Conservation (phyloP, 1,140 invertebrate genomes). For the Solen grandis region DNA sequence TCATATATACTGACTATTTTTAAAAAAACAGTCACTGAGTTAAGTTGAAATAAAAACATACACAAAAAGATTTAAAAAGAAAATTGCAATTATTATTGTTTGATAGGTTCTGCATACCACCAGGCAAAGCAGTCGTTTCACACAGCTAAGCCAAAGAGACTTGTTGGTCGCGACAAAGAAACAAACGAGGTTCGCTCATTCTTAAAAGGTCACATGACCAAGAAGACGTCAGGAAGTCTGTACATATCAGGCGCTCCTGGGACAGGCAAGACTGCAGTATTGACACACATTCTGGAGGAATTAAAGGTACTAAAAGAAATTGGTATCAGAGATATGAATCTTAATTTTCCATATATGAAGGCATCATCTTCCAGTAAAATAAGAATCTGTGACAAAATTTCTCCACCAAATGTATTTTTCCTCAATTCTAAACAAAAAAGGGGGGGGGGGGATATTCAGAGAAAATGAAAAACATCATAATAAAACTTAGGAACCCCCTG, state of each 20-base stretch:
- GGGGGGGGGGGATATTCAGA: too few species aligned
- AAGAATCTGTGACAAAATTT: too few species aligned
- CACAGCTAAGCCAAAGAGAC: conserved; percentile 85
- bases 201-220: conserved; percentile 86
- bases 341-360: too few species aligned
- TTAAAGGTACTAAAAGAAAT: conserved; percentile 69
- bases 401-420: too few species aligned
- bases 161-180: conserved; percentile 91
- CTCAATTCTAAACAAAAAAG: too few species aligned
- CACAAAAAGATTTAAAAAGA: not conserved
- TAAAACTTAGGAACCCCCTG: too few species aligned
- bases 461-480: too few species aligned
- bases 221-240: conserved; percentile 88
- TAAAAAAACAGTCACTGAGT: too few species aligned
- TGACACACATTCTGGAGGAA: conserved; percentile 87
- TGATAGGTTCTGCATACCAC: conserved; percentile 70
- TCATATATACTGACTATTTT: not conserved
- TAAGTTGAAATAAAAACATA: too few species aligned
- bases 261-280: conserved; percentile 96
- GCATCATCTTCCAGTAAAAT: too few species aligned
- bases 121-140: conserved; percentile 85
- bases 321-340: not conserved
- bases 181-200: conserved; percentile 87
- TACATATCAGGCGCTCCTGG: conserved; percentile 98
- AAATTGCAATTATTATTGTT: conserved; percentile 1